Base-by-base conservation (phyloP, 2,797 vertebrate species). In the Sebastolobus alascanus region DNA sequence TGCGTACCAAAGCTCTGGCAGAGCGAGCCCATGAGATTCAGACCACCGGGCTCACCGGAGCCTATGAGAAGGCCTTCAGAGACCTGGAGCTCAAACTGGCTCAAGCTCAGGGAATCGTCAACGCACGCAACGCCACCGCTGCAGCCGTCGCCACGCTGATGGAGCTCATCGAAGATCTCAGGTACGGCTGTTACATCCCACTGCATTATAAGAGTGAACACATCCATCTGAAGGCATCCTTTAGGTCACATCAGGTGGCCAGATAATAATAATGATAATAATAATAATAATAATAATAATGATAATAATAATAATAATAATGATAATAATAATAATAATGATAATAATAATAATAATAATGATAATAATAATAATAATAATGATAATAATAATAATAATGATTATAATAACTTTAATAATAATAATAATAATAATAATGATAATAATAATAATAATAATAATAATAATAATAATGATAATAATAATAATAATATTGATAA, bases 81-180 rank as follows among this genome's bases (percentile, higher is more conserved):
- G 94, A 73, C 13, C 90, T 99, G 43, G 97, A 98, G 84, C 95
- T 97, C 80, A 98, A 97, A 89, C 93, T 99, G 89, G 94, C 94
- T 8, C 88, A 91, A 2, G 96, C 96, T 16, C 96, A 93, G 84
- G 93, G 90, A 0, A 97, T 99, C 3, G 97, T 99, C 72, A 96
- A 95, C 0, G 78, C 96, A 66, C 97, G 96, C 74, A 99, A 99
- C 0, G 80, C 97, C 83, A 99, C 98, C 0, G 95, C 95, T 0
- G 86, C 96, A 31, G 92, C 97, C 0, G 94, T 97, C 0, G 77
- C 96, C 18, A 94, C 94, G 13, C 90, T 99, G 16, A 96, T 98
- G 69, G 95, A 94, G 20, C 89, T 97, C 59, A 97, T 96, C 37
- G 97, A 99, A 85, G 96, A 96, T 8, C 94, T 99, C 13, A 95